Conservation (phyloP, 2,113 vertebrate species). For the Cynopterus brachyotis region DNA sequence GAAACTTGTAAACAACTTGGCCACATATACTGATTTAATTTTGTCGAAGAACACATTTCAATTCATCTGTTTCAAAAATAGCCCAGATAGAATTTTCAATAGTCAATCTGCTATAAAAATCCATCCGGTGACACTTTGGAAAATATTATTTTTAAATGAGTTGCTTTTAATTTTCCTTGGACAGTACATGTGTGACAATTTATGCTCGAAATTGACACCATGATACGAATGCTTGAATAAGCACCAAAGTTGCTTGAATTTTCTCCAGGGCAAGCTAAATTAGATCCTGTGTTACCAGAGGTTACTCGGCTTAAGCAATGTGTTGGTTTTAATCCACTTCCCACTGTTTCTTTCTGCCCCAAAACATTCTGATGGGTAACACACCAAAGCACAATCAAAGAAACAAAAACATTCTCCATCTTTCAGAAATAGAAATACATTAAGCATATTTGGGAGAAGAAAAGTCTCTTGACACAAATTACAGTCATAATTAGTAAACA, state of each 20-base stretch:
- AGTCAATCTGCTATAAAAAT: background rate
- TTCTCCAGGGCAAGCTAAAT: slow-evolving; percentile 13
- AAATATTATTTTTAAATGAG: background rate
- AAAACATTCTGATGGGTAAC: background rate
- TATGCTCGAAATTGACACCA: slow-evolving; percentile 10
- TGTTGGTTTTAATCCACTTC: background rate
- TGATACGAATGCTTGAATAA: background rate
- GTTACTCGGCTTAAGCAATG: background rate
- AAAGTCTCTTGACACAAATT: background rate
- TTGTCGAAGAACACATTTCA: background rate
- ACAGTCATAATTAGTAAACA: background rate
- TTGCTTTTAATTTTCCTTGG: background rate
- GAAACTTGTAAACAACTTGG: background rate
- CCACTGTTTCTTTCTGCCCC: background rate
- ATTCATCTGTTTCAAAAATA: slow-evolving; percentile 12
- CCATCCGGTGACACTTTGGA: background rate
- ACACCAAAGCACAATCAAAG: background rate
- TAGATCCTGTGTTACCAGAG: background rate
- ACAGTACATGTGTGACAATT: background rate
- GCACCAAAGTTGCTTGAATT: background rate
- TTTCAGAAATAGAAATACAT: background rate
- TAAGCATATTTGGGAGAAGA: background rate
- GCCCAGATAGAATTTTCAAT: background rate
- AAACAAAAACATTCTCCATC: background rate
- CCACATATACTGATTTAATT: background rate